Evolutionary conservation across 2,888 invertebrate genomes (phyloP).

Genomic region (Drosophila incognita): DNA sequence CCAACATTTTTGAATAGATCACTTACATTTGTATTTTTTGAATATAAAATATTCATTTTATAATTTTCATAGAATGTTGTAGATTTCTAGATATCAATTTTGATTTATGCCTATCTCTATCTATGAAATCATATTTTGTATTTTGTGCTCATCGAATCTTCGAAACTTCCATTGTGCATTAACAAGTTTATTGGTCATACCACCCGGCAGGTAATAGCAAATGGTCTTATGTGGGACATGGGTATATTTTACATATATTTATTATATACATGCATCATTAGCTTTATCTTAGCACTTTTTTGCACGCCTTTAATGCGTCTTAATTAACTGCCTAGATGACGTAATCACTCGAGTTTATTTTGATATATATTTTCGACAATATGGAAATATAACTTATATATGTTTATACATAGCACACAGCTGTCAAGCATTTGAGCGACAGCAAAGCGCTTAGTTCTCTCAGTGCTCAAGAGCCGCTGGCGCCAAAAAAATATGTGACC

Average conservation of each 20-base stretch:
- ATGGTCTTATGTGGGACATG: conserved; percentile 24
- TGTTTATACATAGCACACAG: conserved; percentile 13
- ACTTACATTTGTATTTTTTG: neutral
- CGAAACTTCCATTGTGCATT: conserved; percentile 25
- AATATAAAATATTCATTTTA: neutral
- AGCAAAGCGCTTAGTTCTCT: conserved; percentile 40
- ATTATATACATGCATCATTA: conserved; percentile 11
- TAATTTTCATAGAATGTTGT: neutral
- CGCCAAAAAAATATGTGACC: conserved; percentile 68
- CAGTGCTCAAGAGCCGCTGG: conserved; percentile 52
- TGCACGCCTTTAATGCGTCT: conserved; percentile 38
- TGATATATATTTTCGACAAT: conserved; percentile 35
- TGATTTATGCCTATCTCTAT: neutral
- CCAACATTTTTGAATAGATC: neutral
- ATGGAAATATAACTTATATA: conserved; percentile 21
- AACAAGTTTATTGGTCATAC: conserved; percentile 53
- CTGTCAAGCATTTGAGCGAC: conserved; percentile 64
- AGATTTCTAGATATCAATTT: neutral
- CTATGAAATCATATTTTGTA: neutral
- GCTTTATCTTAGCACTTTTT: conserved; percentile 51
- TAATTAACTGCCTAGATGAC: conserved; percentile 66
- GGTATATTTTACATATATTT: neutral
- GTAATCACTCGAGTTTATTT: conserved; percentile 49
- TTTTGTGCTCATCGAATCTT: neutral
- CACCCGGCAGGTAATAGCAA: conserved; percentile 62